Conservation (phyloP, 1,140 invertebrate genomes). For the Drosophila busckii region DNA sequence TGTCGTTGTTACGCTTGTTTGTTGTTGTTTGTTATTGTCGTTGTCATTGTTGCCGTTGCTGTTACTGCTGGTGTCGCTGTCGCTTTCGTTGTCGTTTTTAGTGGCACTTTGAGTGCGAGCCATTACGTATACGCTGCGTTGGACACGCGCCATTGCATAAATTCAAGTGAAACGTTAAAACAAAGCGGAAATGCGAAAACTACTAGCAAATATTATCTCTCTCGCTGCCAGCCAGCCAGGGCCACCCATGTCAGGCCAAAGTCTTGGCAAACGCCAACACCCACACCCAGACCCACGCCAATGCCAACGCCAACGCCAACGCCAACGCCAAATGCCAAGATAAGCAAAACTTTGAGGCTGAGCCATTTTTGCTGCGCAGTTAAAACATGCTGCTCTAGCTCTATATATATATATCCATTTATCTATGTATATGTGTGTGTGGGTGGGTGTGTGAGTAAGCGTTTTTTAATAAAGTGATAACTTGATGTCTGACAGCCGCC, state of each 20-base stretch:
- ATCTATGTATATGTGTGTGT: conserved; percentile 4
- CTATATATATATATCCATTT: not conserved
- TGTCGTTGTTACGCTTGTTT: conserved; percentile 37
- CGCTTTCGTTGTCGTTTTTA: conserved; percentile 45
- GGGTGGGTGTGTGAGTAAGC: conserved; percentile 53
- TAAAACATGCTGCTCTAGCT: conserved; percentile 27
- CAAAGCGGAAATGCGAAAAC: conserved; percentile 70
- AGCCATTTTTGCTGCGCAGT: conserved; percentile 55
- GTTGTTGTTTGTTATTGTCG: conserved; percentile 9
- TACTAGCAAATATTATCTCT: conserved; percentile 68
- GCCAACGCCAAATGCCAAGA: conserved; percentile 40
- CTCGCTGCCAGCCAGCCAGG: conserved; percentile 19
- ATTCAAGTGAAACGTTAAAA: conserved; percentile 75
- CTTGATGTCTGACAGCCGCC: conserved; percentile 57
- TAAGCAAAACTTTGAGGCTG: conserved; percentile 57
- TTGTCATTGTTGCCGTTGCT: conserved; percentile 51
- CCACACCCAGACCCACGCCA: not conserved
- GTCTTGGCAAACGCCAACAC: conserved; percentile 28
- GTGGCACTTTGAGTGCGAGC: conserved; percentile 64
- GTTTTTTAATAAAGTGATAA: conserved; percentile 72
- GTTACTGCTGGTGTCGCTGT: conserved; percentile 27
- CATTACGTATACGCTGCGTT: conserved; percentile 73
- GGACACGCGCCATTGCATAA: conserved; percentile 74
- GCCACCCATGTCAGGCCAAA: conserved; percentile 33
- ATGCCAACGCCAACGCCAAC: conserved; percentile 26